phyloP scores from a whole-genome alignment of 1,140 invertebrate genomes.

The Aphaenogaster ashmeadi region DNA sequence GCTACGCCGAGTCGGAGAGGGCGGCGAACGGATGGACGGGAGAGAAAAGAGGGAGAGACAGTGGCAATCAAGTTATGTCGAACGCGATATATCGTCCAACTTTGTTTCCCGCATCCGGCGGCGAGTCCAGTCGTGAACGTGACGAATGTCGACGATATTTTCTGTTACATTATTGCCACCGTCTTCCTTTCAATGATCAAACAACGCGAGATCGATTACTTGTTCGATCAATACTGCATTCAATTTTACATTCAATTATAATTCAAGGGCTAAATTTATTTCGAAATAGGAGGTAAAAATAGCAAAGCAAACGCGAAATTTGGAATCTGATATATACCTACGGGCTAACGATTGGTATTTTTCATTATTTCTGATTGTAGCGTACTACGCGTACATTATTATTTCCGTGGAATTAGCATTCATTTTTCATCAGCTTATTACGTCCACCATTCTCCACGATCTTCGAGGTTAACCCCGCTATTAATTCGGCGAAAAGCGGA shows the following conservation, averaged over 20 bases:
- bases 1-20: constrained; percentile 16
- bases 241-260: neutral
- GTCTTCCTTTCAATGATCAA: constrained; percentile 44
- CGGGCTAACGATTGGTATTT: neutral
- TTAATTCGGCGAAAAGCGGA: constrained; percentile 46
- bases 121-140: constrained; percentile 35
- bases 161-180: constrained; percentile 5
- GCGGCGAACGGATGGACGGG: constrained; percentile 58
- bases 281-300: neutral
- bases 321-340: neutral
- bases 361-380: neutral
- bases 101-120: constrained; percentile 67
- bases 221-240: neutral
- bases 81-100: constrained; percentile 66
- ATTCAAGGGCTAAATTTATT: neutral
- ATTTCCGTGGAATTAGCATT: neutral
- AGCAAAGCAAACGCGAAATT: neutral
- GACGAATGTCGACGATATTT: constrained; percentile 59
- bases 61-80: constrained; percentile 80
- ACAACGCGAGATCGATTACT: constrained; percentile 20
- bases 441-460: constrained; percentile 16
- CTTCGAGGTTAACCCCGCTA: constrained; percentile 21
- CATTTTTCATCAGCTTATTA: constrained; percentile 31
- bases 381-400: neutral
- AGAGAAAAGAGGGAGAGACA: constrained; percentile 62